These are phyloP conservation scores for Zootermopsis nevadensis DNA, from an alignment of 2,888 invertebrate genomes.

Conservation along the genomic window DNA sequence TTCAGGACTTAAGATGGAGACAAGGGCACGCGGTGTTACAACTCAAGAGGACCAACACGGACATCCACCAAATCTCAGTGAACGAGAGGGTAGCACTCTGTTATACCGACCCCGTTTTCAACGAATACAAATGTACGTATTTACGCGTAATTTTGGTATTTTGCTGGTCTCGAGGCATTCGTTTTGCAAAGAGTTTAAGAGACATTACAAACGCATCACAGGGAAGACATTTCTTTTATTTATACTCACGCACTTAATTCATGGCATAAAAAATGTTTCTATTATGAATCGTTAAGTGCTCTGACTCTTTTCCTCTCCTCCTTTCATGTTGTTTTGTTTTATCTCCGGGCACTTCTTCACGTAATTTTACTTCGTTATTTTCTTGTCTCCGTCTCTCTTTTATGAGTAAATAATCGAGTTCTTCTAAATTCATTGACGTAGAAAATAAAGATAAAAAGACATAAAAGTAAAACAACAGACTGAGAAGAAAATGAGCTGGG, in stretches of 20 bases:
- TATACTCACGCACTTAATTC: background rate
- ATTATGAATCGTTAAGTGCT: background rate
- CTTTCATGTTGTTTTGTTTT: background rate
- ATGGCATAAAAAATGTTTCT: background rate
- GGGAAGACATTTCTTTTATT: background rate
- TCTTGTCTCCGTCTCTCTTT: background rate
- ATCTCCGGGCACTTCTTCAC: background rate
- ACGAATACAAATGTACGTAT: too few species aligned
- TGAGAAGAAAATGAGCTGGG: background rate
- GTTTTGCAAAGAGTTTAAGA: too few species aligned
- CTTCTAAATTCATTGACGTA: background rate
- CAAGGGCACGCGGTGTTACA: too few species aligned
- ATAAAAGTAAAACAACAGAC: background rate
- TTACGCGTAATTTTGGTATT: too few species aligned
- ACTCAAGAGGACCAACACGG: too few species aligned
- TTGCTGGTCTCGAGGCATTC: too few species aligned
- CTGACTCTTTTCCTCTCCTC: too few species aligned
- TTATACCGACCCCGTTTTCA: too few species aligned
- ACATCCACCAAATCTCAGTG: too few species aligned
- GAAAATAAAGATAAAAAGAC: slow-evolving; percentile 19
- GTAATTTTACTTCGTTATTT: background rate
- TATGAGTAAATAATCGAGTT: slow-evolving; percentile 5
- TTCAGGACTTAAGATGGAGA: too few species aligned
- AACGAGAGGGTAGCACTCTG: too few species aligned
- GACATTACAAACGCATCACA: background rate